Conservation (phyloP, 2,113 vertebrate species). For the Danio rerio region GRCz12tu NC_133183.1:32547001-32547500, state of each 20-base stretch:
- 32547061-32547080: too few relatives aligned
- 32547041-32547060: too few relatives aligned
- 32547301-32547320: slow-evolving; percentile 91
- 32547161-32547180: background rate
- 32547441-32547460: too few relatives aligned
- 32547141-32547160: too few relatives aligned
- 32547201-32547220: slow-evolving; percentile 96
- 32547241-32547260: slow-evolving; percentile 94
- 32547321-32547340: slow-evolving; percentile 94
- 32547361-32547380: background rate
- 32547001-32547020: too few relatives aligned
- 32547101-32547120: too few relatives aligned
- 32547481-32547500: too few relatives aligned
- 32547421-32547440: background rate
- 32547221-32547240: slow-evolving; percentile 97
- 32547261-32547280: slow-evolving; percentile 92
- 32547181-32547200: slow-evolving; percentile 84
- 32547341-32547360: slow-evolving; percentile 87
- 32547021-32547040: too few relatives aligned
- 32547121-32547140: too few relatives aligned
- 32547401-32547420: background rate
- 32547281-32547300: slow-evolving; percentile 93
- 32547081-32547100: too few relatives aligned
- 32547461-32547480: too few relatives aligned
- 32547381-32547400: background rate